phyloP scores from a whole-genome alignment of 23 tunicate genomes.

The Ascidia mentula region DNA sequence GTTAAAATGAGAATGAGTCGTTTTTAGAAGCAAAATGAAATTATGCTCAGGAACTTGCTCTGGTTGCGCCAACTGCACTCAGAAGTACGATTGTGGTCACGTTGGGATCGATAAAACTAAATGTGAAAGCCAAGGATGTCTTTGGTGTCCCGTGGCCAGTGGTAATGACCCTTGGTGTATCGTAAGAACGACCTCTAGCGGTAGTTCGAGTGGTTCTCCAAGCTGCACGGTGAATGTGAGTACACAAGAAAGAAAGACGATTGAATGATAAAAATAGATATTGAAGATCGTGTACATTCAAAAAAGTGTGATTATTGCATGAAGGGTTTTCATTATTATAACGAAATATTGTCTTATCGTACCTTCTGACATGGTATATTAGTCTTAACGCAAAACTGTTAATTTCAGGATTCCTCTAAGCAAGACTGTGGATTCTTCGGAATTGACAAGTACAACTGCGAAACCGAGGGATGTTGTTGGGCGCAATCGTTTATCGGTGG shows the following conservation, averaged over 20 bases:
- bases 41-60: conserved; percentile 57
- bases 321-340: too few relatives aligned
- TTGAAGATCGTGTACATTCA: too few relatives aligned
- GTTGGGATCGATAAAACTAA: conserved; percentile 49
- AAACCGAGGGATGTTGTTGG: conserved; percentile 90
- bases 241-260: too few relatives aligned
- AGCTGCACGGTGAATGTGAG: conserved; percentile 44
- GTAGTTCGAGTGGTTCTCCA: conserved; percentile 33
- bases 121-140: conserved; percentile 70
- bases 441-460: conserved; percentile 67
- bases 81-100: conserved; percentile 75
- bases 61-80: conserved; percentile 37
- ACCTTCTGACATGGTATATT: too few relatives aligned
- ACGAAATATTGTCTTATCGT: too few relatives aligned
- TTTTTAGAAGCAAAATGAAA: too few relatives aligned
- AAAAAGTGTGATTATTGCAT: too few relatives aligned
- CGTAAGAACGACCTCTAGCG: conserved; percentile 25
- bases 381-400: too few relatives aligned
- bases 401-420: conserved; percentile 59
- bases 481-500: conserved; percentile 73
- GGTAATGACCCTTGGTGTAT: conserved; percentile 89
- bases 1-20: too few relatives aligned
- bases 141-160: conserved; percentile 75
- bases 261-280: too few relatives aligned
- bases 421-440: conserved; percentile 94